phyloP scores from a whole-genome alignment of 1,140 invertebrate species.

The Drosophila nigromelanica region DNA sequence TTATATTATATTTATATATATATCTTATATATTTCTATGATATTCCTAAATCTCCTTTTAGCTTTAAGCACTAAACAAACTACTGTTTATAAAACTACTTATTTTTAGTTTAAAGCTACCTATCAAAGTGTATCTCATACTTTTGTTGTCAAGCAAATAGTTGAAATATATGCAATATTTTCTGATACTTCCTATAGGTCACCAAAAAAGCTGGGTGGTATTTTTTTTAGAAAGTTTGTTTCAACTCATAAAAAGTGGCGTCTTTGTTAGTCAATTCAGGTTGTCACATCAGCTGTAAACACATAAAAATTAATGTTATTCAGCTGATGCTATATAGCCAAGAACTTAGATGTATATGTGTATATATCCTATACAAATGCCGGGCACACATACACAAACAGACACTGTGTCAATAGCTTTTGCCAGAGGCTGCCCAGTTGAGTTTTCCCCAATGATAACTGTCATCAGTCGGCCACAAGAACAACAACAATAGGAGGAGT shows the following conservation, averaged over 20 bases:
- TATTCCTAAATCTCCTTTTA: no score
- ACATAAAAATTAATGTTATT: constrained; percentile 26
- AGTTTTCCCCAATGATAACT: constrained; percentile 43
- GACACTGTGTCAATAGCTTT: constrained; percentile 9
- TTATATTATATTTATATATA: no score
- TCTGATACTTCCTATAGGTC: constrained; percentile 25
- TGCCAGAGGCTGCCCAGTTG: constrained; percentile 12
- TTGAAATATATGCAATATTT: constrained; percentile 5
- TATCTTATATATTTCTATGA: no score
- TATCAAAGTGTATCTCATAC: background rate
- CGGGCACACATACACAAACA: background rate
- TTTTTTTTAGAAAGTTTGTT: constrained; percentile 37
- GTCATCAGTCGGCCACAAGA: constrained; percentile 27
- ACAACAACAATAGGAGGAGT: constrained; percentile 1
- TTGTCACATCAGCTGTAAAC: constrained; percentile 37
- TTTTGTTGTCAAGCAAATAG: background rate
- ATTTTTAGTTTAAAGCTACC: no score
- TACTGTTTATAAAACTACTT: no score
- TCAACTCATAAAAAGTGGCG: background rate
- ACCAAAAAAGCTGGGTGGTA: background rate
- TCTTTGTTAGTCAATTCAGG: constrained; percentile 17
- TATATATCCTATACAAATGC: background rate
- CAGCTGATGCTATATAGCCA: background rate
- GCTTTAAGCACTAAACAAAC: no score
- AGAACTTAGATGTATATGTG: background rate